These are phyloP conservation scores for Parazoanthus darwini DNA, from an alignment of 92 coral and sea anemone species.

Conservation along the genomic window DNA sequence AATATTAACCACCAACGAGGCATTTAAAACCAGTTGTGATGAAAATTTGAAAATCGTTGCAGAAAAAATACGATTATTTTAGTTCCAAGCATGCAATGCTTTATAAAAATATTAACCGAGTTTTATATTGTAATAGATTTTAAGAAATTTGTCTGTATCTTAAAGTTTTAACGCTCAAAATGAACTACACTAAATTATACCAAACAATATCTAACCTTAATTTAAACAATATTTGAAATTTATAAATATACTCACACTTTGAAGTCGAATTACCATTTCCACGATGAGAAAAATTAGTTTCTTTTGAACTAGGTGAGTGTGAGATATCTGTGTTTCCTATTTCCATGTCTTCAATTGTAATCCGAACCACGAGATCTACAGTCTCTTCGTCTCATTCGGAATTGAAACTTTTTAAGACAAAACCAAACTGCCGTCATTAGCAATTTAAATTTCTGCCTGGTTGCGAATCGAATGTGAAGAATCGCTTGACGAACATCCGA, in stretches of 20 bases:
- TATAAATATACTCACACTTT: slow-evolving; percentile 29
- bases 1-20: slow-evolving; percentile 21
- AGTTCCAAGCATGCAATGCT: neutral
- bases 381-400: neutral
- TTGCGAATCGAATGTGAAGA: slow-evolving; percentile 12
- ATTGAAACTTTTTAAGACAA: neutral
- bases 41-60: neutral
- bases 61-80: neutral
- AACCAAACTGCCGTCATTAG: slow-evolving; percentile 12
- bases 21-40: neutral
- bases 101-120: neutral
- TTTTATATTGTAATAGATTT: neutral
- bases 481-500: slow-evolving; percentile 9
- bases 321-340: neutral
- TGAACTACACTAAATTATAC: slow-evolving; percentile 1
- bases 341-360: neutral
- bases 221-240: slow-evolving; percentile 8
- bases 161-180: neutral
- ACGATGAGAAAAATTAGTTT: neutral
- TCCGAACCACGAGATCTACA: neutral
- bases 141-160: neutral
- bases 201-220: neutral
- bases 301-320: neutral
- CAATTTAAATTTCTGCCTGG: slow-evolving; percentile 25
- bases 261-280: slow-evolving; percentile 4